These are phyloP conservation scores for Macrosteles quadrilineatus DNA, from an alignment of 1,140 invertebrate genomes.

Conservation along the genomic window DNA sequence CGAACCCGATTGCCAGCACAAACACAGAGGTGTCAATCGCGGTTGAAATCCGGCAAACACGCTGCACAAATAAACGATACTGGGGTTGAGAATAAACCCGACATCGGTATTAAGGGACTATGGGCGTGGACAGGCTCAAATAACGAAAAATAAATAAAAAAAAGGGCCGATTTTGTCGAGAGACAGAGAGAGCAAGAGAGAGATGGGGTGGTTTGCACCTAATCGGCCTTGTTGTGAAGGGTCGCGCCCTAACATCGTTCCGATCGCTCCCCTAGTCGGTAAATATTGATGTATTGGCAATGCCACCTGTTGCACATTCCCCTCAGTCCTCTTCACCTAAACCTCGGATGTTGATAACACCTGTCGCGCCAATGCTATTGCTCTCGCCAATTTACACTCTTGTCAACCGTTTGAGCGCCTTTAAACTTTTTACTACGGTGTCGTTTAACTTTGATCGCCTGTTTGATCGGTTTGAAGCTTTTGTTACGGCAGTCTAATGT, in stretches of 20 bases:
- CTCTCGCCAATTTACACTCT: too few relatives aligned
- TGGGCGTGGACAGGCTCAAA: constrained; percentile 13
- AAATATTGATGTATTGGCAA: constrained; percentile 29
- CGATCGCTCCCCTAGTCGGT: constrained; percentile 15
- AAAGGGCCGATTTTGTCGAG: neutral
- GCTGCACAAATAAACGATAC: neutral
- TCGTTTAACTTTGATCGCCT: too few relatives aligned
- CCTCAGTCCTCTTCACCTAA: neutral
- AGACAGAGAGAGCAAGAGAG: neutral
- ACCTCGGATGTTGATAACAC: neutral
- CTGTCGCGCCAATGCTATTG: too few relatives aligned
- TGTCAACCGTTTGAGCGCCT: too few relatives aligned
- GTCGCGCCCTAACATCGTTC: constrained; percentile 14
- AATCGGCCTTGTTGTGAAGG: constrained; percentile 19
- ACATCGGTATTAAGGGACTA: neutral
- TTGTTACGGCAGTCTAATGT: too few relatives aligned
- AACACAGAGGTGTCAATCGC: too few relatives aligned
- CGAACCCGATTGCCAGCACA: too few relatives aligned
- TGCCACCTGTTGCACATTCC: constrained; percentile 14
- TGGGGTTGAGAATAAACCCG: too few relatives aligned
- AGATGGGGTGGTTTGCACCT: constrained; percentile 5
- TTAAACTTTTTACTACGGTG: too few relatives aligned
- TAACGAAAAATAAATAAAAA: constrained; percentile 20
- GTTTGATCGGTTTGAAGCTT: too few relatives aligned
- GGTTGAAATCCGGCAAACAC: too few relatives aligned